Base-by-base conservation (phyloP, 2,113 vertebrate genomes). In the Gobio gobio region DNA sequence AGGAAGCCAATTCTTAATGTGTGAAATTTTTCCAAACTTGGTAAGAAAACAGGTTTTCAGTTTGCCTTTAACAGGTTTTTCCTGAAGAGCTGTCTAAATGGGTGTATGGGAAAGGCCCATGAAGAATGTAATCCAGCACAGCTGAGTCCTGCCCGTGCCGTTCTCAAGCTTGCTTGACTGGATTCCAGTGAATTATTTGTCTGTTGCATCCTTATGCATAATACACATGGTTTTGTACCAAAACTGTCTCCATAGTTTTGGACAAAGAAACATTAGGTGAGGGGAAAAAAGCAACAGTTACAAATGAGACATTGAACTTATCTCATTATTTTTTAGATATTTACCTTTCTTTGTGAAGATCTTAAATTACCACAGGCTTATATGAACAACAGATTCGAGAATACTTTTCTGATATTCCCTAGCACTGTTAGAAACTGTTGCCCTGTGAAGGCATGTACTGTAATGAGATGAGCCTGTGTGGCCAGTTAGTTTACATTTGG, bases 181-280 rank as follows among this genome's bases (percentile, higher is more conserved):
- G 64, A 40, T 84, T 77, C 63, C 86, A 84, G 54, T 87, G 82
- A 85, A 90, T 78, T 61, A 85, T 82, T 85, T 87, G 56, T 78
- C 16, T 85, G 58, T 80, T 83, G 64, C 33, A 47, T 84, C 16
- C 66, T 36, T 59, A 49, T 74, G 54, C 83, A 40, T 76, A 81
- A 78, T 24, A 24, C 76, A 73, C 59, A 49, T 85, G 49, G 18
- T 36, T 59, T 70, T 68, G 29, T 20, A 29, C 40, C 45, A 22
- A 10, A 70, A 70, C 54, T 22, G 18, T 8, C 54, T 8, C 7
- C 20, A 70, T 56, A 10, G 14, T 33, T 82, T 36, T 54, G 29
- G 33, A 24, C 26, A 26, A 68, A n/a, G 56, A 78, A 61, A 58
- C 13, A 49, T 10, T 5, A n/a, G 10, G 63, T 14, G 24, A 33